Evolutionary conservation across 1,140 invertebrate species (phyloP), one percentile per base, ranked within the genome.

Genomic region (Venturia canescens): DNA sequence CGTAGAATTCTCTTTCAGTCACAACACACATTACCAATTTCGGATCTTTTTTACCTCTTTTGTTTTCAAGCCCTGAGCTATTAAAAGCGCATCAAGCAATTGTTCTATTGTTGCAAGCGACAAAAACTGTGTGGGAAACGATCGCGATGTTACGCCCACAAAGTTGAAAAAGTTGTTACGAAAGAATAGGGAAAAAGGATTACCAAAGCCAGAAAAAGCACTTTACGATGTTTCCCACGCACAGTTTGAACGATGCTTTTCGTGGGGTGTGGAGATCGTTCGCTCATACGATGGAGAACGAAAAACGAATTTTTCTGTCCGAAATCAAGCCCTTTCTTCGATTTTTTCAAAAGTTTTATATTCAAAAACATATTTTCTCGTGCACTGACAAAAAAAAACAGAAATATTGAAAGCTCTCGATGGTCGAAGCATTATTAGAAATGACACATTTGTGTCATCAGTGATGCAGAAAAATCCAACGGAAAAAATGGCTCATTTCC

Each of bases 11-110:
- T 21, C 72, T 76, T 60, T 76, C 75, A 77, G 75, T 77, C 75
- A 66, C 21, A 60, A 76, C 72, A 77, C 60, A 44, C 60, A 76
- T 66, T 77, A 77, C 75, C 60, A 66, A 77, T 77, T 63, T 57
- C 38, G n/a, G 23, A 26, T 66, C 16, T 23, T 66, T 66, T n/a
- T n/a, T n/a, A n/a, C n/a, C 23, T 69, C 13, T 69, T 69, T 69
- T 69, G 26, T 69, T 27, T 29, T 60, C 63, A 53, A 77, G 57
- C 75, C 75, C 75, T 44, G 44, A 77, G 75, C 75, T 44, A 48
- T 77, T 26, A 0, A 44, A 77, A 77, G 75, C 75, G 57, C 75
- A 66, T 34, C 50, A 66, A 63, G 53, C 31, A 44, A 26, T 38
- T 77, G 23, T 31, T 34, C 34, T 69, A 31, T 69, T 69, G 26